Evolutionary conservation across 2,113 vertebrate species (phyloP), one percentile per base, ranked within the genome.

Genomic region (Leptodactylus fuscus): DNA sequence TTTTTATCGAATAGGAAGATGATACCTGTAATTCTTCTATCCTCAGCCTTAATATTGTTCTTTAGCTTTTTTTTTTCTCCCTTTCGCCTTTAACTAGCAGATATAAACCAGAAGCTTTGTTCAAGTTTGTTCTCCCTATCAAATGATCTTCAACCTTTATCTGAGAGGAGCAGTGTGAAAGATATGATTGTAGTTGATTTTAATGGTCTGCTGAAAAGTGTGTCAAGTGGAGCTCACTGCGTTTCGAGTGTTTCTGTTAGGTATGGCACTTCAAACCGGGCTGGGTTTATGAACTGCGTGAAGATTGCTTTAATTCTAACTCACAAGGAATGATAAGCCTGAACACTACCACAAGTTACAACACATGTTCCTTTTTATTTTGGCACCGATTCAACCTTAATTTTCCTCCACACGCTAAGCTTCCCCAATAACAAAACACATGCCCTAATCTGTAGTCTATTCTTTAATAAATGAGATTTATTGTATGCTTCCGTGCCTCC

Each of bases 131-230:
- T 86, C 83, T 86, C 71, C 67, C 77, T 71, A 81, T 86, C 76
- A 55, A 86, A 86, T 80, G 84, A 86, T 86, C 76, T 81, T 81
- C 84, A 86, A 81, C 77, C 84, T 80, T 86, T 53, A 80, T 81
- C 65, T 81, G 67, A 86, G 65, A 81, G 65, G 36, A 86, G 76
- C 84, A 46, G 38, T 73, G 77, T 86, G 53, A 86, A 71, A 85
- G 65, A 86, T 81, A 73, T 86, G 76, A 86, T 81, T 86, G 84
- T 60, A 86, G 84, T 58, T 81, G 84, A 86, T 80, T 80, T 80
- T 86, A 86, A 86, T 70, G 84, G 77, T 86, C 84, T 86, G 77
- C 76, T 86, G 76, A 73, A 71, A 85, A 86, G 76, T 86, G 77
- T 86, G 84, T 86, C 84, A 86, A 86, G 84, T 86, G 77, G 76